These are phyloP conservation scores for Aurelia aurita complex sp. Pacific DNA, from an alignment of 30 jellyfish, hydroid and myxozoan species.

Conservation along the genomic window DNA sequence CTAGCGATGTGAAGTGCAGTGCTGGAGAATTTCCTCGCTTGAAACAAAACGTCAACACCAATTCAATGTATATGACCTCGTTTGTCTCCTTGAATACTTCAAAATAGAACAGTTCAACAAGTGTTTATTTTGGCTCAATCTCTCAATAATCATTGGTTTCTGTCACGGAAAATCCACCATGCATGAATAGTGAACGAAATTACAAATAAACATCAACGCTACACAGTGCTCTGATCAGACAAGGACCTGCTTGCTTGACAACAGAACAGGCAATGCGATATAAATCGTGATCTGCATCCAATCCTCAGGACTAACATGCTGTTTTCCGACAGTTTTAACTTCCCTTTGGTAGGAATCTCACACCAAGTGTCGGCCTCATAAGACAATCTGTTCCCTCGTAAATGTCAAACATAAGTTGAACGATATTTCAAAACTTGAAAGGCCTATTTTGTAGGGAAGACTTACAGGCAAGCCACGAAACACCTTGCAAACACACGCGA, in stretches of 20 bases:
- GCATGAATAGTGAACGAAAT: background rate
- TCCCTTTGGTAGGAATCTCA: slow-evolving; percentile 44
- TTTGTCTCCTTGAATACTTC: slow-evolving; percentile 7
- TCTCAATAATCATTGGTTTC: slow-evolving; percentile 26
- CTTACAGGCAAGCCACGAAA: background rate
- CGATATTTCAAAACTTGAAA: no score
- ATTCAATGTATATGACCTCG: slow-evolving; percentile 20
- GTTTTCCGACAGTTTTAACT: slow-evolving; percentile 37
- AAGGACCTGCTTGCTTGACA: background rate
- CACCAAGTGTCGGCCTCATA: slow-evolving; percentile 25
- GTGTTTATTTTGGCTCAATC: slow-evolving; percentile 25
- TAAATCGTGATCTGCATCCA: slow-evolving; percentile 9
- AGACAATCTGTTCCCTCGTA: slow-evolving; percentile 17
- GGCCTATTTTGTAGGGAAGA: no score
- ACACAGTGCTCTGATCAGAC: background rate
- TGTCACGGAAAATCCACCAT: slow-evolving; percentile 16
- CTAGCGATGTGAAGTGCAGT: no score
- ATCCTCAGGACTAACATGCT: slow-evolving; percentile 26
- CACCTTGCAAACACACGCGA: slow-evolving; percentile 39
- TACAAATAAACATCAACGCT: slow-evolving; percentile 8
- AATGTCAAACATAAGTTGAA: slow-evolving; percentile 7
- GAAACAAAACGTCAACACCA: background rate
- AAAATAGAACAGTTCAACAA: slow-evolving; percentile 16
- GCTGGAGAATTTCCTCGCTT: background rate
- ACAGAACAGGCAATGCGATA: background rate